These are phyloP conservation scores for Cistogaster globosa DNA, from an alignment of 2,888 invertebrate genomes.

Conservation along the genomic window DNA sequence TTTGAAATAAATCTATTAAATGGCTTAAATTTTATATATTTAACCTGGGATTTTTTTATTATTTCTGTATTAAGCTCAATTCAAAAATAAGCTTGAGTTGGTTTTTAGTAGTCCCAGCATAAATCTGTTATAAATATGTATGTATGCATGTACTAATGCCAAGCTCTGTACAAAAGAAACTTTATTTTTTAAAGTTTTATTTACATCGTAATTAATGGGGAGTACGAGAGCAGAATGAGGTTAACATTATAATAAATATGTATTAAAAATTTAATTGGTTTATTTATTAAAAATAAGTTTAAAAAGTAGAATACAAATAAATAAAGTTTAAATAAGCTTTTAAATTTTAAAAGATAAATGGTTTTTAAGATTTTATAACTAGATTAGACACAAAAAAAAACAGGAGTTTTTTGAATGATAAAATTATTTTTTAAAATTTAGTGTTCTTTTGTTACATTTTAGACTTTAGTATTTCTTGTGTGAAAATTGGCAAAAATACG, in stretches of 20 bases:
- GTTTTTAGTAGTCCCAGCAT: too few species aligned
- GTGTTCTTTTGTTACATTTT: constrained; percentile 20
- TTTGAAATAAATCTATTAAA: too few species aligned
- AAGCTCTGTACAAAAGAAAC: background rate
- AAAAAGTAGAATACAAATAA: background rate
- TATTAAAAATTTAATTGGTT: background rate
- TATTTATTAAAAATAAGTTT: background rate
- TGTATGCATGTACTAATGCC: background rate
- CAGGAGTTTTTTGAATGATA: background rate
- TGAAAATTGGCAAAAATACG: constrained; percentile 76
- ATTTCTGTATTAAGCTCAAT: too few species aligned
- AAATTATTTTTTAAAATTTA: background rate
- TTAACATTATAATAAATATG: background rate
- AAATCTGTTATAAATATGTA: too few species aligned
- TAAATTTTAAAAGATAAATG: background rate
- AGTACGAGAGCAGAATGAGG: too few species aligned
- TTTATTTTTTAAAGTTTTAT: too few species aligned
- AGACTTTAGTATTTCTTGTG: constrained; percentile 72
- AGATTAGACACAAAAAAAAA: background rate
- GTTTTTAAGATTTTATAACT: background rate
- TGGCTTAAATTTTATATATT: too few species aligned
- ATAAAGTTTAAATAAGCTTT: background rate
- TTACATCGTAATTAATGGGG: too few species aligned
- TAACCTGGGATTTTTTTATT: too few species aligned
- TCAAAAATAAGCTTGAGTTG: too few species aligned